Conservation (phyloP, 2,113 vertebrate species). For the Anoplopoma fimbria region DNA sequence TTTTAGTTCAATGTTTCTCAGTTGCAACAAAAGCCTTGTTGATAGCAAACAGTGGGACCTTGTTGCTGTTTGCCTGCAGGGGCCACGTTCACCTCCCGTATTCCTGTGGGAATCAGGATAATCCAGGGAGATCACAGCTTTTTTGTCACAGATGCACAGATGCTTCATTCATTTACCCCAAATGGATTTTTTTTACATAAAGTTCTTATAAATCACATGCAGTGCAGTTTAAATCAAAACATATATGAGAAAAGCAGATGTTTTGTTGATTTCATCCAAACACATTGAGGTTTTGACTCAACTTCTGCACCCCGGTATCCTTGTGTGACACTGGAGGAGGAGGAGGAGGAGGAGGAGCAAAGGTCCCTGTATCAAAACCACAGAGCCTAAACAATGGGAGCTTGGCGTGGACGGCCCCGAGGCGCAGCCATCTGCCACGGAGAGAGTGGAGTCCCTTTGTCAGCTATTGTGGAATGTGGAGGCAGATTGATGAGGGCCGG, state of each 20-base stretch:
- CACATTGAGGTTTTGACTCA: slow-evolving; percentile 22
- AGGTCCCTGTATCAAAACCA: slow-evolving; percentile 69
- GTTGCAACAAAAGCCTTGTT: slow-evolving; percentile 31
- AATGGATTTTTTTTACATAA: background rate
- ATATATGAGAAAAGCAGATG: background rate
- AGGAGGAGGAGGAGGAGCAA: slow-evolving; percentile 55
- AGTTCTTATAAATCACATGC: background rate
- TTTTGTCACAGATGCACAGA: slow-evolving; percentile 6
- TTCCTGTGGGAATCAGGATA: slow-evolving; percentile 70
- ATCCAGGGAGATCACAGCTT: slow-evolving; percentile 49
- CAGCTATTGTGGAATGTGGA: slow-evolving; percentile 82
- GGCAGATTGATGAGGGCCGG: slow-evolving; percentile 80
- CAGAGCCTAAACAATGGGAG: slow-evolving; percentile 76
- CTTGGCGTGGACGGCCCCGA: slow-evolving; percentile 80
- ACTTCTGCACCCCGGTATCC: slow-evolving; percentile 48
- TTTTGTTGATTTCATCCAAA: background rate
- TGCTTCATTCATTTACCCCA: background rate
- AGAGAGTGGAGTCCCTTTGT: slow-evolving; percentile 82
- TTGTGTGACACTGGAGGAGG: slow-evolving; percentile 42
- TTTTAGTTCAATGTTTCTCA: slow-evolving; percentile 27
- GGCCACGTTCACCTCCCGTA: slow-evolving; percentile 39
- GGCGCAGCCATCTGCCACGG: slow-evolving; percentile 83
- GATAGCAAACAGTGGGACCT: slow-evolving; percentile 17
- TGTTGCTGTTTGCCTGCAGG: slow-evolving; percentile 42
- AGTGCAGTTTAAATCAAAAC: background rate